phyloP scores from a whole-genome alignment of 2,113 vertebrate genomes.

The Urocolius indicus region DNA sequence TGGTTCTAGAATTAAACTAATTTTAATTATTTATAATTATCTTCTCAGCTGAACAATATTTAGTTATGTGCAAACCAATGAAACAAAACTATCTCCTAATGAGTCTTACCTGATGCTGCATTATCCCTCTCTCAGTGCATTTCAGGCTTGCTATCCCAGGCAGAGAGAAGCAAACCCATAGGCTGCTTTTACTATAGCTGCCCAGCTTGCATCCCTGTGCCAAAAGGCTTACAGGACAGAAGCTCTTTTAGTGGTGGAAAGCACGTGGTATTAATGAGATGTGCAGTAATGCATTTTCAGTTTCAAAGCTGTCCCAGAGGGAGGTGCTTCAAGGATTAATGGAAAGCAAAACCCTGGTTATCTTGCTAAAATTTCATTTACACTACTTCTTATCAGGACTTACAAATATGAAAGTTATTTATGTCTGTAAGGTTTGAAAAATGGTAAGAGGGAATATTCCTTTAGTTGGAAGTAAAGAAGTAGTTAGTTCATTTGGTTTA shows the following conservation, averaged over 20 bases:
- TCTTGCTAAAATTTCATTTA: conserved; percentile 41
- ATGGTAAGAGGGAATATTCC: not conserved
- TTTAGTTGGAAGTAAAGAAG: not conserved
- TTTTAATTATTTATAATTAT: not conserved
- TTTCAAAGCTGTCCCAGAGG: not conserved
- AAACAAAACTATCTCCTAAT: not conserved
- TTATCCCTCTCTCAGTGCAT: not conserved
- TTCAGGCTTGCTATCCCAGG: not conserved
- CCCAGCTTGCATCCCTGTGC: not conserved
- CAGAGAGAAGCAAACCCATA: not conserved
- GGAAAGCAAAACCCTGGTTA: conserved; percentile 22
- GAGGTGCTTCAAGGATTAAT: conserved; percentile 26
- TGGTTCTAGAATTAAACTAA: not conserved
- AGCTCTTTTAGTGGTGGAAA: not conserved
- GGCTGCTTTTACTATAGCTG: not conserved
- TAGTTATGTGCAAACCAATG: not conserved
- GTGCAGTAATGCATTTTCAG: conserved; percentile 8
- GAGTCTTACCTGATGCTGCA: not conserved
- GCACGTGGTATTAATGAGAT: not conserved
- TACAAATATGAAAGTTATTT: not conserved
- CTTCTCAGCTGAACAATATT: not conserved
- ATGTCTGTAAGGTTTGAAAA: not conserved
- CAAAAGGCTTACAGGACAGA: not conserved
- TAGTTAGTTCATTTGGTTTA: not conserved
- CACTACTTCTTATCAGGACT: not conserved